A percentile compares a stretch with the other conserved stretches of the same genome.
phyloP scores from a whole-genome alignment of 2,113 vertebrate species.

The Stigmatopora argus region DNA sequence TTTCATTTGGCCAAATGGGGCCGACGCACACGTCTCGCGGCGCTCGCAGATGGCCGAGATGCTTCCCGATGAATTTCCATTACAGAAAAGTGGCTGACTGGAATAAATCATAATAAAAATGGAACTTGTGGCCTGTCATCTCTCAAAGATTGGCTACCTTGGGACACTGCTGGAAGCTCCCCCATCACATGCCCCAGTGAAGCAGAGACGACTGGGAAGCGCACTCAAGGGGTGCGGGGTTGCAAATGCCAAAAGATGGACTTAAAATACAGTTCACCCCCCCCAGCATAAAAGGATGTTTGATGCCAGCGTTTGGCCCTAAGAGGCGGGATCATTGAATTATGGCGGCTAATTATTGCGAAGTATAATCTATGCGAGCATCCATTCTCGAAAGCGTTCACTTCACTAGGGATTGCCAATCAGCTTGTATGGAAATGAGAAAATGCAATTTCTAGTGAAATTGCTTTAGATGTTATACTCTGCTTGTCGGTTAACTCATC shows the following conservation, averaged over 20 bases:
- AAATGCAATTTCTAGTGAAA: too few species aligned
- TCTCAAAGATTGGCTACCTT: slow-evolving; percentile 70
- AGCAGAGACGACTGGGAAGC: slow-evolving; percentile 67
- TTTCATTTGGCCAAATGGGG: slow-evolving; percentile 53
- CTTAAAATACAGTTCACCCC: slow-evolving; percentile 61
- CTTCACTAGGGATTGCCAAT: too few species aligned
- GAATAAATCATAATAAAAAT: slow-evolving; percentile 79
- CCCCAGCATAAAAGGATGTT: slow-evolving; percentile 17
- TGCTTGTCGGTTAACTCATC: too few species aligned
- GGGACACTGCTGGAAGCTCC: slow-evolving; percentile 68
- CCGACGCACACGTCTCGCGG: slow-evolving; percentile 31
- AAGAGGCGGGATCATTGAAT: slow-evolving; percentile 4
- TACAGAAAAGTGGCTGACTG: slow-evolving; percentile 66
- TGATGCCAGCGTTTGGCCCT: slow-evolving; percentile 22
- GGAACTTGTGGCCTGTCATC: slow-evolving; percentile 71
- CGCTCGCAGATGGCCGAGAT: slow-evolving; percentile 44
- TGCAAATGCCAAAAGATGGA: slow-evolving; percentile 59
- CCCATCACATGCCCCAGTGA: slow-evolving; percentile 74
- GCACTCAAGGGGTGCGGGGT: slow-evolving; percentile 51
- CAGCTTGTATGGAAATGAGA: too few species aligned
- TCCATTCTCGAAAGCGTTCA: too few species aligned
- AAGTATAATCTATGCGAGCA: neutral
- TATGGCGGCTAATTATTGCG: neutral
- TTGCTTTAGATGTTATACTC: too few species aligned
- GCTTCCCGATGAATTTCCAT: slow-evolving; percentile 68